Base-by-base conservation (phyloP, 2,797 vertebrate species). In the Garrulus glandarius region DNA sequence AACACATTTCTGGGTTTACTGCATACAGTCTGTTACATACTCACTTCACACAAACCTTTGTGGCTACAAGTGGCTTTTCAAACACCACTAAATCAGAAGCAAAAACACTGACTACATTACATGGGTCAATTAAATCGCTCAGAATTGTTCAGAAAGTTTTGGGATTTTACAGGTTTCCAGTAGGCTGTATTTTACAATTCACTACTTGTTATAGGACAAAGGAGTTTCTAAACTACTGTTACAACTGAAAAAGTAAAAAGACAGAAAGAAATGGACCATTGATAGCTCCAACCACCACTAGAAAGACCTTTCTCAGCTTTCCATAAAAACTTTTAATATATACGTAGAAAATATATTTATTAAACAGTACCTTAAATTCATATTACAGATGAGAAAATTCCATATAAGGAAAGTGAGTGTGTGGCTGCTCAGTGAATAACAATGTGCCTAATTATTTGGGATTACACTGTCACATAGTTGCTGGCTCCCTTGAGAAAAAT, bases 381-480 rank as follows among this genome's bases (percentile, higher is more conserved):
- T 89, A 92, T 93, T 83, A 71, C 24, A 79, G 89, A 93, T 36
- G 68, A 89, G 37, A 84, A 87, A 97, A 85, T 49, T 74, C 98
- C 96, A 91, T 98, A 98, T 91, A 97, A 97, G 98, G 97, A 65
- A 97, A 93, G 17, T 79, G 76, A 57, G 41, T 67, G 17, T 82
- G 84, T 70, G 41, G 49, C 87, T 96, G 27, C 87, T 92, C 89
- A 84, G 34, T 91, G 92, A 93, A 81, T 78, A 93, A 90, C 71
- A 94, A 95, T 57, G 57, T 92, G 71, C 56, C 92, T 98, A 97
- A 98, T 98, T 97, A 97, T 97, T 97, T 98, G 93, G 84, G 86
- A 95, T 95, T 96, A 95, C 32, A 89, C 56, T 87, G 87, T 93
- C 83, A 97, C 88, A 97, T 95, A 97, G 92, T 50, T 97, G 57